Percentiles rank a stretch among this genome's conserved stretches.
Conservation (phyloP, 2,113 vertebrate genomes). For the Myotis brandtii region DNA sequence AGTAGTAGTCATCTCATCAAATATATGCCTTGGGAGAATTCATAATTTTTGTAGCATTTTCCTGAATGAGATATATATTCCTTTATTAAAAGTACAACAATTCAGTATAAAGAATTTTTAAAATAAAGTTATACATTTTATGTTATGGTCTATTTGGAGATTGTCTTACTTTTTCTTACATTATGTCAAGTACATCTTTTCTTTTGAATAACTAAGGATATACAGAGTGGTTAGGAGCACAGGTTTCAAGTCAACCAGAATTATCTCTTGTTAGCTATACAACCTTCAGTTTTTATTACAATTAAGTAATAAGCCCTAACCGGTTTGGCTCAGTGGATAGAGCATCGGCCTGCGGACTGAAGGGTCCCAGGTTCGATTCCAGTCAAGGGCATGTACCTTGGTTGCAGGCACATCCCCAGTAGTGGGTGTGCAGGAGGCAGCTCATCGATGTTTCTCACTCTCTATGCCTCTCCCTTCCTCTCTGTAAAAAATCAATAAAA, state of each 20-base stretch:
- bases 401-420: no score
- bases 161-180: not conserved
- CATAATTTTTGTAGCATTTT: constrained; percentile 15
- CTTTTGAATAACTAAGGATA: not conserved
- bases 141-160: not conserved
- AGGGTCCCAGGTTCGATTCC: no score
- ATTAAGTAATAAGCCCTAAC: no score
- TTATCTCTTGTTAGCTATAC: not conserved
- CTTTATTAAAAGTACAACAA: not conserved
- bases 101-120: not conserved
- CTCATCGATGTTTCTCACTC: no score
- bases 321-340: no score
- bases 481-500: no score
- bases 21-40: not conserved
- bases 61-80: not conserved
- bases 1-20: not conserved
- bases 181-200: not conserved
- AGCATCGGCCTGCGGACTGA: no score
- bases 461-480: no score
- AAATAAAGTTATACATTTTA: not conserved
- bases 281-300: not conserved
- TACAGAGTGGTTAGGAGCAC: not conserved
- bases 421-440: no score
- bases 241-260: not conserved
- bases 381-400: no score